Conservation (phyloP, 1,140 invertebrate species). For the Wasmannia auropunctata region DNA sequence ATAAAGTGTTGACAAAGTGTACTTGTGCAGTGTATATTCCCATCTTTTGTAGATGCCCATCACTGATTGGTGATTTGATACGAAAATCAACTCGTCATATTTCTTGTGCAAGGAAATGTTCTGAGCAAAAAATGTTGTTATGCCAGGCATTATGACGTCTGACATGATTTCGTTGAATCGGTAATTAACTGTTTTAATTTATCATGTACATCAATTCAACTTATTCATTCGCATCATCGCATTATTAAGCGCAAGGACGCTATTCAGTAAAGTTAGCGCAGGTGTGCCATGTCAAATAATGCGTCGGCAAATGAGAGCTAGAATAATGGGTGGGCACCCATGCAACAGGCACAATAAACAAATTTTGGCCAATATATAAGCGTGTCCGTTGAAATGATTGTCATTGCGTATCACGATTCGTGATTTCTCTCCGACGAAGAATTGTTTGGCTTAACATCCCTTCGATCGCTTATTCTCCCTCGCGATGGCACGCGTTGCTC, state of each 20-base stretch:
- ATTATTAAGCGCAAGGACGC: background rate
- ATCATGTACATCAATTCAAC: too few relatives aligned
- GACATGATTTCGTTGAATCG: constrained; percentile 24
- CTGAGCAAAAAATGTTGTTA: background rate
- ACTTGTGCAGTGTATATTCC: background rate
- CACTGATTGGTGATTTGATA: background rate
- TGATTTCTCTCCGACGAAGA: background rate
- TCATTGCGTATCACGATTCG: background rate
- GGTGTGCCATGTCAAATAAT: constrained; percentile 31
- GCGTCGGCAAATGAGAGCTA: background rate
- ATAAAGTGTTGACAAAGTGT: background rate
- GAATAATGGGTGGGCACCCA: background rate
- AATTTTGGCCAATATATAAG: constrained; percentile 31
- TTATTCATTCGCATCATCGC: too few relatives aligned
- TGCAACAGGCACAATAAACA: background rate
- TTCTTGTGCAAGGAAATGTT: background rate
- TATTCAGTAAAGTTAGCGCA: constrained; percentile 31
- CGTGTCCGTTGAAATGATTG: background rate
- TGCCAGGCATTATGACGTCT: constrained; percentile 5
- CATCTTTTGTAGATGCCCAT: background rate
- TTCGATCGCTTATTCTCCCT: background rate
- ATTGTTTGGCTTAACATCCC: background rate
- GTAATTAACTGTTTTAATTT: constrained; percentile 34
- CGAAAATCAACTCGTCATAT: background rate
- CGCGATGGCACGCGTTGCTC: constrained; percentile 15